phyloP scores from a whole-genome alignment of 1,140 invertebrate species.

The Camponotus pennsylvanicus region DNA sequence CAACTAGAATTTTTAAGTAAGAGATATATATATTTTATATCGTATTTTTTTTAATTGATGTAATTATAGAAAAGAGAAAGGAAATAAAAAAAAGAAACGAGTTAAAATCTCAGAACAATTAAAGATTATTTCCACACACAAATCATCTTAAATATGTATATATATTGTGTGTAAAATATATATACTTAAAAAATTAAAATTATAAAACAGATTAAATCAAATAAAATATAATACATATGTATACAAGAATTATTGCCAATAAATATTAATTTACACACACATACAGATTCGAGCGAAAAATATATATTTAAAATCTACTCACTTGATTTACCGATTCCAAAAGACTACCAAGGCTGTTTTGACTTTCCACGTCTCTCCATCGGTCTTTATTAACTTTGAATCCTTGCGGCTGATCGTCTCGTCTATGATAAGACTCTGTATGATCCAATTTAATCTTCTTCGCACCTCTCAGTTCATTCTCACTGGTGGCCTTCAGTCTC shows the following conservation, averaged over 20 bases:
- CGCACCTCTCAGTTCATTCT: constrained; percentile 83
- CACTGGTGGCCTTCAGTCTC: constrained; percentile 83
- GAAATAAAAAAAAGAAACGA: not conserved
- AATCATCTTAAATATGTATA: too few species aligned
- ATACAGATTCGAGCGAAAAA: constrained; percentile 16
- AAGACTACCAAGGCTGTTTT: constrained; percentile 83
- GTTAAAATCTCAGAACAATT: not conserved
- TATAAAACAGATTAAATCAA: not conserved
- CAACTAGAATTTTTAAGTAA: constrained; percentile 75
- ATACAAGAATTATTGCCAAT: not conserved
- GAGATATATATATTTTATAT: not conserved
- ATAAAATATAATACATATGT: not conserved
- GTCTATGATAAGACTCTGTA: constrained; percentile 76
- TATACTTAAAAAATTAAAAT: too few species aligned
- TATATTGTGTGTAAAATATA: too few species aligned
- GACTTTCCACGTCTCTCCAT: constrained; percentile 83
- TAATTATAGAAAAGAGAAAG: not conserved
- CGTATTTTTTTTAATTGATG: not conserved
- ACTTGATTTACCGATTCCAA: constrained; percentile 85
- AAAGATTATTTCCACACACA: too few species aligned
- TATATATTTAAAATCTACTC: constrained; percentile 58
- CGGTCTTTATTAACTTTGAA: constrained; percentile 77
- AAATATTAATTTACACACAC: constrained; percentile 29
- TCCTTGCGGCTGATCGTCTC: constrained; percentile 77
- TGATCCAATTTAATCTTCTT: constrained; percentile 85